Evolutionary conservation across 2,797 vertebrate genomes (phyloP).

Genomic region (Muscicapa striata): DNA sequence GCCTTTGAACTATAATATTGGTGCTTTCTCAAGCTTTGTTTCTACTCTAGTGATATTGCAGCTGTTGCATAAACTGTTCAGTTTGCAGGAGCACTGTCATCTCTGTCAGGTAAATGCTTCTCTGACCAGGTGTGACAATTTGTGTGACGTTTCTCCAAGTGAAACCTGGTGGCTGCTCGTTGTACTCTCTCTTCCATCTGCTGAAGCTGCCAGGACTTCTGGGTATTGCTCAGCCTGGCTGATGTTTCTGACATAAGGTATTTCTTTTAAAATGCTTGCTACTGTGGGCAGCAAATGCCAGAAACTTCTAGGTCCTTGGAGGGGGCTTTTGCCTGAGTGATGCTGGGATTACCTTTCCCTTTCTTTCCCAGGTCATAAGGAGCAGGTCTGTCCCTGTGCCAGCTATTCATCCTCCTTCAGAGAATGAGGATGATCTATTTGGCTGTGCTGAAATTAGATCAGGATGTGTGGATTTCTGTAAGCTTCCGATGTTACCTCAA

Average conservation of each 20-base stretch:
- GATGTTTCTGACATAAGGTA: background rate
- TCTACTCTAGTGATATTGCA: background rate
- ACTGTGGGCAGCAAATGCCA: background rate
- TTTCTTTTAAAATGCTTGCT: background rate
- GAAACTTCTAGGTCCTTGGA: background rate
- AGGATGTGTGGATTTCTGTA: background rate
- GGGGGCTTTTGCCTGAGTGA: accelerated
- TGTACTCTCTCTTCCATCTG: background rate
- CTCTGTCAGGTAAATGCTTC: background rate
- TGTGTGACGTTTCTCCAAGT: background rate
- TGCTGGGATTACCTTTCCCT: background rate
- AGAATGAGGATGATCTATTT: background rate
- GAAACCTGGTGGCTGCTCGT: background rate
- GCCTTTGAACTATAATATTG: background rate
- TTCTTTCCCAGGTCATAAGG: background rate
- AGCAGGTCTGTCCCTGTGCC: background rate
- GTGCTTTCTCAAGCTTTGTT: background rate
- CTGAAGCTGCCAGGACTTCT: background rate
- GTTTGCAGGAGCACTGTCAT: background rate
- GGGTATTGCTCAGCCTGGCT: background rate
- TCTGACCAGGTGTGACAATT: background rate
- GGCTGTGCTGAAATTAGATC: background rate
- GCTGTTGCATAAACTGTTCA: background rate
- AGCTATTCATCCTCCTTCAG: background rate
- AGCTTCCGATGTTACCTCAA: background rate